Evolutionary conservation across 1,140 invertebrate genomes (phyloP).

Genomic region (Lasaia peninsularis): DNA sequence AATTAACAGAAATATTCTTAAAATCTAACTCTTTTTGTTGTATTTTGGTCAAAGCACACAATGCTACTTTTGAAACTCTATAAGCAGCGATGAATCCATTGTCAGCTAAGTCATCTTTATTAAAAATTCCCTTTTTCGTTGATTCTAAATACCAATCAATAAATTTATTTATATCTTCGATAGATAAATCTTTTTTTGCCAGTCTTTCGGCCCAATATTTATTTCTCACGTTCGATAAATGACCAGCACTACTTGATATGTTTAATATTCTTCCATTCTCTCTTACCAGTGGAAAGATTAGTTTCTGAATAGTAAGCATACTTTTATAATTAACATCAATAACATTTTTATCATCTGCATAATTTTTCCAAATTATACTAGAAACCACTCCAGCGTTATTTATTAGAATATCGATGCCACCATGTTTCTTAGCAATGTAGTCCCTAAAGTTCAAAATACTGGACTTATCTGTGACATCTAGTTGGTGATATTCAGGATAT

Average conservation of each 20-base stretch:
- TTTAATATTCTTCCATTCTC: conserved; percentile 83
- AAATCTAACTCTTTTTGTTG: conserved; percentile 78
- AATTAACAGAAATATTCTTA: neutral
- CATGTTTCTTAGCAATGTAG: conserved; percentile 81
- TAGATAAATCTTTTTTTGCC: conserved; percentile 72
- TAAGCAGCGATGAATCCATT: conserved; percentile 81
- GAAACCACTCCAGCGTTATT: conserved; percentile 91
- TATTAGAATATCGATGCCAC: conserved; percentile 87
- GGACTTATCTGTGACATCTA: conserved; percentile 80
- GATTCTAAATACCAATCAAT: neutral
- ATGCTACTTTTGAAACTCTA: conserved; percentile 82
- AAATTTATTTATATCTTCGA: conserved; percentile 72
- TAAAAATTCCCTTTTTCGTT: conserved; percentile 50
- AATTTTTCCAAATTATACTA: conserved; percentile 63
- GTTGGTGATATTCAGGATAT: conserved; percentile 80
- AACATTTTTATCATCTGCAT: conserved; percentile 82
- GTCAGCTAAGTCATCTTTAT: conserved; percentile 49
- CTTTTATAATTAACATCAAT: conserved; percentile 83
- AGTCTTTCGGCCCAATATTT: conserved; percentile 77
- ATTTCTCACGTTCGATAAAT: conserved; percentile 78
- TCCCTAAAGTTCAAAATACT: conserved; percentile 79
- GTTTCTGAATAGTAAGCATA: conserved; percentile 80
- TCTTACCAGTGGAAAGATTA: conserved; percentile 82
- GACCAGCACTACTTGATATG: too few species aligned
- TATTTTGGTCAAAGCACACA: conserved; percentile 80